Evolutionary conservation across 2,888 invertebrate genomes (phyloP), one percentile per base, ranked within the genome.

Genomic region (Stenodera caucasica): DNA sequence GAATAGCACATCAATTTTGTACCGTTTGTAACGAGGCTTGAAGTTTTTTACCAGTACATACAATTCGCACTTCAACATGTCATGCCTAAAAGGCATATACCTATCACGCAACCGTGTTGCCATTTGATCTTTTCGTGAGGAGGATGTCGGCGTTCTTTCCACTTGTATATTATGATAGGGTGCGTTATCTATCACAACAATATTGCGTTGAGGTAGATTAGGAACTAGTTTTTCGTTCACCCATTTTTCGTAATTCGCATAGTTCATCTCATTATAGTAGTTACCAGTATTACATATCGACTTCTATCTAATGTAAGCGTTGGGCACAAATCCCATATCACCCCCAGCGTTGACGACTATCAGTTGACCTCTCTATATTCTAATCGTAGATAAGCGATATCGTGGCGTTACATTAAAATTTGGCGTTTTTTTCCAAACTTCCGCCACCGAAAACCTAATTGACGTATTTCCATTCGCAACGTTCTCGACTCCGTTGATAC

Each of bases 171-270:
- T 55, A 21, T 55, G 55, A 14, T 55, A 55, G 18, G 55, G 45
- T n/a, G 55, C 63, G 55, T 72, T 72, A 54, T 72, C 70, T 26
- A 71, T 63, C 12, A 71, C 68, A 3, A 69, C 45, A n/a, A 70
- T 64, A 29, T 63, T 64, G n/a, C 57, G 57, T 49, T 56, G 57
- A 8, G 64, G 63, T 30, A 70, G 57, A 63, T 70, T 70, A 12
- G 55, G 55, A 23, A 66, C 45, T n/a, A 60, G 40, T 60, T 64
- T 62, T 30, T 52, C 49, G 12, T 18, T 15, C 12, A 56, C 40
- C 62, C 63, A 64, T 56, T 66, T 67, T 49, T 58, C 45, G 35
- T 61, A 67, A 55, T 67, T 59, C 15, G 58, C 35, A 30, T 49
- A 61, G 51, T 66, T 59, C 56, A 65, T 63, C 26, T 66, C 60